phyloP scores from a whole-genome alignment of 2,888 invertebrate genomes.

The Apodemia zela region DNA sequence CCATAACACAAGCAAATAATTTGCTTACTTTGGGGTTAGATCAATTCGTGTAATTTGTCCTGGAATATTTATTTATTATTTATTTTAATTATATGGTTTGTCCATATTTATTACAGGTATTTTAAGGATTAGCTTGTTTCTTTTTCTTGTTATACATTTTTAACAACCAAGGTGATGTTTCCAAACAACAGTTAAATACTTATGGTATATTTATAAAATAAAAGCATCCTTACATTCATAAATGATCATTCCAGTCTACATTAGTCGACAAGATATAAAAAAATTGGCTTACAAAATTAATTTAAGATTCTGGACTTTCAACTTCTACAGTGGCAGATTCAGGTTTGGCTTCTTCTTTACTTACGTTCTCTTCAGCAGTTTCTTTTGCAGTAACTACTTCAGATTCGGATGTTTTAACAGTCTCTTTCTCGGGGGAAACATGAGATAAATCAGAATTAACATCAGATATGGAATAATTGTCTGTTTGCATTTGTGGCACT shows the following conservation, averaged over 20 bases:
- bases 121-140: too few relatives aligned
- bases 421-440: slow-evolving; percentile 33
- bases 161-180: background rate
- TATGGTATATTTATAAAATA: slow-evolving; percentile 4
- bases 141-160: too few relatives aligned
- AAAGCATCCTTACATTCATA: slow-evolving; percentile 8
- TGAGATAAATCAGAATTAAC: slow-evolving; percentile 60
- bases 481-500: slow-evolving; percentile 47
- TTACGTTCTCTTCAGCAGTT: slow-evolving; percentile 30
- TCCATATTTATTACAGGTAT: too few relatives aligned
- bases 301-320: slow-evolving; percentile 12
- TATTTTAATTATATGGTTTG: too few relatives aligned
- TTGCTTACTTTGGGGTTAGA: too few relatives aligned
- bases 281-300: background rate
- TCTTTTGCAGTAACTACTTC: slow-evolving; percentile 26
- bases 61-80: too few relatives aligned
- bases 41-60: too few relatives aligned
- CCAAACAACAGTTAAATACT: background rate
- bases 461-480: slow-evolving; percentile 67
- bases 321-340: slow-evolving; percentile 24
- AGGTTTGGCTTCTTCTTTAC: slow-evolving; percentile 23
- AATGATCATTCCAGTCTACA: background rate
- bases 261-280: background rate
- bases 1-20: too few relatives aligned
- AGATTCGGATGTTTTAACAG: slow-evolving; percentile 30